A percentile compares a stretch with the other conserved stretches of the same genome.
phyloP scores from a whole-genome alignment of 2,113 vertebrate species.

The Neogobius melanostomus region DNA sequence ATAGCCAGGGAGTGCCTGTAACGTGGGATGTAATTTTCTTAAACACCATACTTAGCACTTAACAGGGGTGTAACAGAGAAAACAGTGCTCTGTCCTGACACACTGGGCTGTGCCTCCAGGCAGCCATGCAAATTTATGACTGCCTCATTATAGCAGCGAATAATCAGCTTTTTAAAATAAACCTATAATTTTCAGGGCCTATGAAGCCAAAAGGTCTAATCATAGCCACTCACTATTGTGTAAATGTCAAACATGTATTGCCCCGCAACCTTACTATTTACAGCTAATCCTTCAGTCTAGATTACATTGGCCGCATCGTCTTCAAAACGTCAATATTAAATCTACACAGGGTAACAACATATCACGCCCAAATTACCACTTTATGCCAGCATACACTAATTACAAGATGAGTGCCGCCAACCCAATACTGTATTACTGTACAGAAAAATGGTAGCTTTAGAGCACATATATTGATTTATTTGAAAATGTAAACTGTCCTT shows the following conservation, averaged over 20 bases:
- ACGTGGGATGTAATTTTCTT: slow-evolving; percentile 69
- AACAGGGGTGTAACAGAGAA: slow-evolving; percentile 52
- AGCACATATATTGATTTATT: no score
- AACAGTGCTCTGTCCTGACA: slow-evolving; percentile 37
- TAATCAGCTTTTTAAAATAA: slow-evolving; percentile 70
- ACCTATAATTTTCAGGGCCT: slow-evolving; percentile 48
- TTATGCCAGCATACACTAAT: no score
- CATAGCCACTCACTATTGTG: slow-evolving; percentile 11
- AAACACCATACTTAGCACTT: slow-evolving; percentile 60
- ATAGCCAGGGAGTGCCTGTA: slow-evolving; percentile 53
- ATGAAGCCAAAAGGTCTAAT: slow-evolving; percentile 38
- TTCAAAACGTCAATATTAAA: not conserved
- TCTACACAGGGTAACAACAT: not conserved
- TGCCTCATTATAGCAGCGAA: slow-evolving; percentile 59
- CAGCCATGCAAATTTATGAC: slow-evolving; percentile 56
- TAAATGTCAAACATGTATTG: slow-evolving; percentile 4
- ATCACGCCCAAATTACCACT: no score
- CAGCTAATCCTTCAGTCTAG: not conserved
- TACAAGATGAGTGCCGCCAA: no score
- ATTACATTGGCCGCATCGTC: not conserved
- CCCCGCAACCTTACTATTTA: slow-evolving; percentile 2
- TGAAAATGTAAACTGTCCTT: no score
- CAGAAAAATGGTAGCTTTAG: no score
- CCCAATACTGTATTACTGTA: no score
- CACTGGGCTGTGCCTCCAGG: slow-evolving; percentile 48